phyloP scores from a whole-genome alignment of 2,888 invertebrate genomes.

The Exocentrus adspersus region DNA sequence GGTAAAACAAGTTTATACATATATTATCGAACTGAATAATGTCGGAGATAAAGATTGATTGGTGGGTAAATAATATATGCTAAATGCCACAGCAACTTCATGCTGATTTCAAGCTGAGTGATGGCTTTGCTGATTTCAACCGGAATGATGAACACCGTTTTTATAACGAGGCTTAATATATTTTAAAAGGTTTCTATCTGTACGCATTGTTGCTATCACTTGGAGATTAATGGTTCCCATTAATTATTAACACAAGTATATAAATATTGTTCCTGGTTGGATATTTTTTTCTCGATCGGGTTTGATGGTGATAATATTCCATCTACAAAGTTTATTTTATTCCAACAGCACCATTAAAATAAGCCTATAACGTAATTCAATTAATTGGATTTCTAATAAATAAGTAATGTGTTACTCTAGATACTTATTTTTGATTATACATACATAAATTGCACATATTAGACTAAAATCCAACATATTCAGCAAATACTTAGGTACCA shows the following conservation, averaged over 20 bases:
- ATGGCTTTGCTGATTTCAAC: not conserved
- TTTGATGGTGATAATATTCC: no score
- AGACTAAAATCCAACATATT: no score
- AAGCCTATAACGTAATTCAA: no score
- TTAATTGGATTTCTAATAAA: no score
- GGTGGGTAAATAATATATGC: not conserved
- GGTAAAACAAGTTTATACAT: not conserved
- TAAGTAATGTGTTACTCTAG: no score
- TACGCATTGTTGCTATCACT: not conserved
- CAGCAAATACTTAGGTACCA: no score
- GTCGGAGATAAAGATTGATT: not conserved
- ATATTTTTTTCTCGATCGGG: not conserved
- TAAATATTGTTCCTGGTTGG: not conserved
- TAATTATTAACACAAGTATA: not conserved
- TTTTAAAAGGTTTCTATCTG: not conserved
- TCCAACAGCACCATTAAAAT: no score
- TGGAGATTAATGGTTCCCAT: not conserved
- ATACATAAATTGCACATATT: no score
- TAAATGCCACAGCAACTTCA: not conserved
- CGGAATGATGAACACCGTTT: not conserved
- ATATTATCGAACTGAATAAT: not conserved
- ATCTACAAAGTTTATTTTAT: no score
- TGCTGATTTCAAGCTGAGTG: not conserved
- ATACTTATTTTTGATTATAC: no score
- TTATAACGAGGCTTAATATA: not conserved